phyloP scores from a whole-genome alignment of 1,140 invertebrate species.

The Mycetomoellerius zeteki region DNA sequence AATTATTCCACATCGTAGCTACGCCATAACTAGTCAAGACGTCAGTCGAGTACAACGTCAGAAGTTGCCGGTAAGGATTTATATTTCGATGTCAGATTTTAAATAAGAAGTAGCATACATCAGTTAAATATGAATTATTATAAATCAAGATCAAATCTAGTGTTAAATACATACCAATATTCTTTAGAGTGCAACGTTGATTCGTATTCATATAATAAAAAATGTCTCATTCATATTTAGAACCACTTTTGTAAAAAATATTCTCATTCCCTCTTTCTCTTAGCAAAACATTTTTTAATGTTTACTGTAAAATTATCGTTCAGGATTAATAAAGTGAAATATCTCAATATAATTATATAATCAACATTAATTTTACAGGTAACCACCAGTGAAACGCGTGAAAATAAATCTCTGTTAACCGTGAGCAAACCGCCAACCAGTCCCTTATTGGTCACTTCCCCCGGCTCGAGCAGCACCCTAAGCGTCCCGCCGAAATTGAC shows the following conservation, averaged over 20 bases:
- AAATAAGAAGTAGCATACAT: neutral
- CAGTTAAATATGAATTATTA: no score
- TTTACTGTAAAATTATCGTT: neutral
- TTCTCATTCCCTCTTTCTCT: neutral
- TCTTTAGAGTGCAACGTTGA: no score
- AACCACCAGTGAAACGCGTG: constrained; percentile 65
- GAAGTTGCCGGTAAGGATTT: constrained; percentile 55
- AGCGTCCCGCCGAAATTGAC: constrained; percentile 41
- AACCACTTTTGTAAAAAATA: neutral
- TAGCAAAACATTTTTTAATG: neutral
- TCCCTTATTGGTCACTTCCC: constrained; percentile 66
- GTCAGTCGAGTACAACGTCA: constrained; percentile 56
- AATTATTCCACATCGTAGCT: constrained; percentile 81
- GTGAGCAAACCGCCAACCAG: constrained; percentile 74
- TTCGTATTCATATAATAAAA: no score
- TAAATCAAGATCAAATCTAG: no score
- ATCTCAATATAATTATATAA: neutral
- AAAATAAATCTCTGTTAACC: constrained; percentile 76
- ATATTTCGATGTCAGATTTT: neutral
- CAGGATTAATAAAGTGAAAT: neutral
- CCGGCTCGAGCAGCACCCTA: constrained; percentile 50
- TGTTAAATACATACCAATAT: no score
- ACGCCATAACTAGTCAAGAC: constrained; percentile 52
- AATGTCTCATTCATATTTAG: no score
- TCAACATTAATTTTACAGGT: constrained; percentile 36